Conservation (phyloP, 2,113 vertebrate genomes). For the Eulacestoma nigropectus region DNA sequence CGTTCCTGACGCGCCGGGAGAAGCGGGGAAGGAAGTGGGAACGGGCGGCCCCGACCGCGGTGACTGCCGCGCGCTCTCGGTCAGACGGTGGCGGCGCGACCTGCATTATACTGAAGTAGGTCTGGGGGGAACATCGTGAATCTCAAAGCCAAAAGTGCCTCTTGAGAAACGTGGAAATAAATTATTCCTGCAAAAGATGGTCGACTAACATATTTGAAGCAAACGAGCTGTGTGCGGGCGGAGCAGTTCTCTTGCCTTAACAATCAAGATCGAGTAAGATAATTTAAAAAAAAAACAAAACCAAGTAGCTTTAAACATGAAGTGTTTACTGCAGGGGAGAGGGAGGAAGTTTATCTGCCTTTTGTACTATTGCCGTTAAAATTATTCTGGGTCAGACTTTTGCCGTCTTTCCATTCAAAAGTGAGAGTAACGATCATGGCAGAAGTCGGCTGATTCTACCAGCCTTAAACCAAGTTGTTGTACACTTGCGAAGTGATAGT, state of each 20-base stretch:
- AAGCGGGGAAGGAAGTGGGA: not conserved
- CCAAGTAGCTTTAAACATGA: not conserved
- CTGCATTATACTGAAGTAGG: accelerated
- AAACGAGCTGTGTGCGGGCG: accelerated
- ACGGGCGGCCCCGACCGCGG: not conserved
- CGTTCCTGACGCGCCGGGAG: not conserved
- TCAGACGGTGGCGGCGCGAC: not conserved
- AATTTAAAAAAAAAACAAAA: not conserved
- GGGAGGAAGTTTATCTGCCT: not conserved
- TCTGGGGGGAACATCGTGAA: accelerated
- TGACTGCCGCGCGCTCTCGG: accelerated
- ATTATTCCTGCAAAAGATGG: not conserved
- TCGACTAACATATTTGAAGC: accelerated
- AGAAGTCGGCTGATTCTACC: not conserved
- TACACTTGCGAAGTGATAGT: accelerated
- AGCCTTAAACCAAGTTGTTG: not conserved
- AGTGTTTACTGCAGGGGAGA: not conserved
- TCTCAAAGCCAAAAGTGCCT: not conserved
- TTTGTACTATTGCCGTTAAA: not conserved
- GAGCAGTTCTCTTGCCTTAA: not conserved
- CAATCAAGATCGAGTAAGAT: accelerated
- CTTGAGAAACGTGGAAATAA: not conserved
- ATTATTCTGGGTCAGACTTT: not conserved
- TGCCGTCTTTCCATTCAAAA: not conserved
- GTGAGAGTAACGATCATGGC: accelerated